A percentile compares a stretch with the other conserved stretches of the same genome.
phyloP scores from a whole-genome alignment of 2,797 vertebrate species.

The Anguilla marmorata region DNA sequence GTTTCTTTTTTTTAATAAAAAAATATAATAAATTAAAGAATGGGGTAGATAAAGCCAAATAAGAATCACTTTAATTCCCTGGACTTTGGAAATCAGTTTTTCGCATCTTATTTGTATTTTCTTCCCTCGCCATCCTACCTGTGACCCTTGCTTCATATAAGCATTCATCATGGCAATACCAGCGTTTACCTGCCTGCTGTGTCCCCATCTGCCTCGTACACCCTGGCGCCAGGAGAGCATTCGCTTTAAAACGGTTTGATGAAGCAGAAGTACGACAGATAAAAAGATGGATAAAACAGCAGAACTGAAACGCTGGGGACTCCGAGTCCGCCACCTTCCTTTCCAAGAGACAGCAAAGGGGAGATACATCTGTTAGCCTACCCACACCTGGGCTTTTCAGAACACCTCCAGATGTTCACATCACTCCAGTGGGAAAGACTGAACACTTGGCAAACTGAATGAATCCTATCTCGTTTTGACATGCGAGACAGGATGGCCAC shows the following conservation, averaged over 20 bases:
- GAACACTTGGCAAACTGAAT: neutral
- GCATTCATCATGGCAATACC: conserved; percentile 47
- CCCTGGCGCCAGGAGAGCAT: conserved; percentile 23
- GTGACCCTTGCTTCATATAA: conserved; percentile 61
- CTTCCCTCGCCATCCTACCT: conserved; percentile 39
- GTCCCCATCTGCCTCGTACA: conserved; percentile 59
- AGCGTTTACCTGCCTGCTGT: conserved; percentile 63
- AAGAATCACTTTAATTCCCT: conserved; percentile 43
- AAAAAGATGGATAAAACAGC: conserved; percentile 18
- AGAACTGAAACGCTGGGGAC: conserved; percentile 54
- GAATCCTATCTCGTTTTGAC: neutral
- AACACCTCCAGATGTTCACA: conserved; percentile 70
- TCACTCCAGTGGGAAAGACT: conserved; percentile 18
- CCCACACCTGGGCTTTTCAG: conserved; percentile 68
- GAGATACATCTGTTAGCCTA: conserved; percentile 63
- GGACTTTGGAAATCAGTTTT: conserved; percentile 46
- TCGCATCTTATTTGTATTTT: conserved; percentile 43
- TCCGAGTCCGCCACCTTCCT: conserved; percentile 65
- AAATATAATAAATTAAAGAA: conserved; percentile 71
- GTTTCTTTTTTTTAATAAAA: conserved; percentile 40
- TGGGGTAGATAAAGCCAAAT: conserved; percentile 47
- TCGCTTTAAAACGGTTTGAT: conserved; percentile 31
- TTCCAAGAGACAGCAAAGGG: conserved; percentile 52
- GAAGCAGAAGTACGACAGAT: conserved; percentile 26
- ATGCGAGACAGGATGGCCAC: conserved; percentile 17